A percentile compares a stretch with the other conserved stretches of the same genome.
phyloP scores from a whole-genome alignment of 2,888 invertebrate species.

The Macaria liturata region DNA sequence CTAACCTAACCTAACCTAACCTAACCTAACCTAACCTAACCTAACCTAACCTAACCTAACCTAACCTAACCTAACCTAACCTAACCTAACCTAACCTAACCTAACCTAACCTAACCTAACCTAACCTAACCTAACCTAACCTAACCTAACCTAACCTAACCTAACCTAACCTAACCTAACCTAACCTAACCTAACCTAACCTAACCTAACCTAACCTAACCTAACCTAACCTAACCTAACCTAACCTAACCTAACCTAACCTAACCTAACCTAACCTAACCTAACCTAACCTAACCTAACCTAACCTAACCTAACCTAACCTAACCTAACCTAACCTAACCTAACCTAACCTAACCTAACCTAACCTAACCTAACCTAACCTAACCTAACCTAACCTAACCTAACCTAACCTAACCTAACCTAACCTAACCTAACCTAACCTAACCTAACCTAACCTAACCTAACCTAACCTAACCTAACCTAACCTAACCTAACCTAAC shows the following conservation, averaged over 20 bases:
- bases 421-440: slow-evolving; percentile 9
- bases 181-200: slow-evolving; percentile 8
- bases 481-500: slow-evolving; percentile 8
- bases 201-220: slow-evolving; percentile 9
- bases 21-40: slow-evolving; percentile 8
- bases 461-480: slow-evolving; percentile 7
- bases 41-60: slow-evolving; percentile 8
- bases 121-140: slow-evolving; percentile 9
- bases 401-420: slow-evolving; percentile 8
- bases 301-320: slow-evolving; percentile 8
- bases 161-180: slow-evolving; percentile 9
- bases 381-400: slow-evolving; percentile 9
- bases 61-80: slow-evolving; percentile 9
- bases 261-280: slow-evolving; percentile 9
- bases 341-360: slow-evolving; percentile 8
- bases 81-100: slow-evolving; percentile 7
- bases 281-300: slow-evolving; percentile 9
- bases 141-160: slow-evolving; percentile 9
- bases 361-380: slow-evolving; percentile 9
- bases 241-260: slow-evolving; percentile 9
- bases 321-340: slow-evolving; percentile 9
- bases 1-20: slow-evolving; percentile 9
- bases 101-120: slow-evolving; percentile 9
- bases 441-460: slow-evolving; percentile 8
- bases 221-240: slow-evolving; percentile 9